A percentile compares a stretch with the other conserved stretches of the same genome.
Evolutionary conservation across 2,113 vertebrate genomes (phyloP).

Genomic region (Daubentonia madagascariensis): DNA sequence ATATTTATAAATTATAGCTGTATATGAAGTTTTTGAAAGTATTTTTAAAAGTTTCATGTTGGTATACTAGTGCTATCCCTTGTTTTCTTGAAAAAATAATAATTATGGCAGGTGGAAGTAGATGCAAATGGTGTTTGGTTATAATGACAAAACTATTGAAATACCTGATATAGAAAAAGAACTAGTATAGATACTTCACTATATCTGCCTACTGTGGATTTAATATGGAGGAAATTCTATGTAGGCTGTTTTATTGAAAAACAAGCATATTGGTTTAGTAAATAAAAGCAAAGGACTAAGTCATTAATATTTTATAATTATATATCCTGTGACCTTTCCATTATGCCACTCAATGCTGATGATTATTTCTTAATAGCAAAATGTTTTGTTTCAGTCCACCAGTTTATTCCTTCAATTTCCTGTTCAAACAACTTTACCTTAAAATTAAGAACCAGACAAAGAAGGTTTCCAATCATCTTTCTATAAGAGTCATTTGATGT

Average conservation of each 20-base stretch:
- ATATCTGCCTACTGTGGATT: background rate
- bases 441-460: background rate
- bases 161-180: background rate
- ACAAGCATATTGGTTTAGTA: background rate
- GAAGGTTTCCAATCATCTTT: background rate
- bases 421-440: background rate
- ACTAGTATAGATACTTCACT: background rate
- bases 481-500: background rate
- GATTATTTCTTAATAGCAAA: background rate
- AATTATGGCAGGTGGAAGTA: background rate
- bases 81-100: conserved; percentile 34
- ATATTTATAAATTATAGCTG: background rate
- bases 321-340: background rate
- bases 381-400: background rate
- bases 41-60: background rate
- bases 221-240: background rate
- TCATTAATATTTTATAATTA: background rate
- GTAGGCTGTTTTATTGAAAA: background rate
- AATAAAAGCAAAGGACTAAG: background rate
- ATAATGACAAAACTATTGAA: background rate
- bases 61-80: background rate
- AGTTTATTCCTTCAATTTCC: background rate
- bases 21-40: background rate
- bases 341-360: background rate
- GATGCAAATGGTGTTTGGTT: background rate